Evolutionary conservation across 2,797 vertebrate species (phyloP).

Genomic region (Myioborus miniatus): DNA sequence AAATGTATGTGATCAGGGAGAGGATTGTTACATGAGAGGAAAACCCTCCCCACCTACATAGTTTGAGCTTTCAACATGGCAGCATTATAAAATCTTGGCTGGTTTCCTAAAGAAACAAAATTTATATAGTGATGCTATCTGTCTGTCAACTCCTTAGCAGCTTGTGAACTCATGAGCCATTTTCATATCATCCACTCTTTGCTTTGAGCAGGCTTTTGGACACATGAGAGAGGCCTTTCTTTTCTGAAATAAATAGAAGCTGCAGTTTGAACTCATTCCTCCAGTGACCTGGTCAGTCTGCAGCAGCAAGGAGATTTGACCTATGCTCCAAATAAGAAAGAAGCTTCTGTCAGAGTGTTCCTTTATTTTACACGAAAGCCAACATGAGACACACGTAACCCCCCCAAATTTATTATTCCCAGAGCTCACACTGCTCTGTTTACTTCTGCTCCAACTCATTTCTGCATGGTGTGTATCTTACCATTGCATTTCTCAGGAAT

Average conservation of each 20-base stretch:
- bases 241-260: background rate
- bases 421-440: background rate
- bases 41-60: fast-evolving
- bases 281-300: background rate
- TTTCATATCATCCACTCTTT: background rate
- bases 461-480: background rate
- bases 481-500: background rate
- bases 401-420: background rate
- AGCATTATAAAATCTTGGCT: background rate
- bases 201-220: background rate
- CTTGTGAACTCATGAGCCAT: background rate
- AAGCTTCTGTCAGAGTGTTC: background rate
- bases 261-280: background rate
- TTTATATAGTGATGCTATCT: background rate
- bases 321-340: background rate
- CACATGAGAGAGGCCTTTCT: background rate
- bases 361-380: background rate
- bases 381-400: background rate
- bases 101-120: background rate
- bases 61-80: background rate
- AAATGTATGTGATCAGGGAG: background rate
- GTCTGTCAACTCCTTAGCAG: background rate
- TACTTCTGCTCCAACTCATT: background rate
- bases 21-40: fast-evolving
- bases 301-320: background rate